These are phyloP conservation scores for Melanogrammus aeglefinus DNA, from an alignment of 2,797 vertebrate species.

Conservation along the genomic window DNA sequence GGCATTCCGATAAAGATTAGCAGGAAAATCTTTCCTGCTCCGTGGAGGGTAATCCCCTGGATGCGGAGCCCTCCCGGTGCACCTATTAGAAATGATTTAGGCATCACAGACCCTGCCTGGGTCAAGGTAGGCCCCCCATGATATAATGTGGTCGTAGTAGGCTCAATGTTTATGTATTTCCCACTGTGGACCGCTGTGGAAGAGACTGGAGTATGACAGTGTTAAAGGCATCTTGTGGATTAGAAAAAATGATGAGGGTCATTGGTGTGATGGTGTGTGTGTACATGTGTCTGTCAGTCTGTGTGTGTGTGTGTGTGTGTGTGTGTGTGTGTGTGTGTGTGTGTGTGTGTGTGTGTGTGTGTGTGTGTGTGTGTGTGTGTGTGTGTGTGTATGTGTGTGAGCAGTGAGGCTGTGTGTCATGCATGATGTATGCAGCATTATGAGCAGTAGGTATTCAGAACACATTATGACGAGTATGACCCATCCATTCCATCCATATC, in stretches of 20 bases:
- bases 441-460: too few species aligned
- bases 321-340: constrained; percentile 38
- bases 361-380: too few species aligned
- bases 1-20: constrained; percentile 78
- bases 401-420: too few species aligned
- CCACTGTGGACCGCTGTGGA: constrained; percentile 2
- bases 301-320: constrained; percentile 35
- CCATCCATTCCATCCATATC: neutral
- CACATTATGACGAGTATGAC: neutral
- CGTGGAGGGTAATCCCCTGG: constrained; percentile 70
- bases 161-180: constrained; percentile 53
- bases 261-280: constrained; percentile 30
- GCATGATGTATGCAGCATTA: too few species aligned
- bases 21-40: constrained; percentile 76
- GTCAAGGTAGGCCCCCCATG: constrained; percentile 62
- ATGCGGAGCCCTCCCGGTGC: constrained; percentile 48
- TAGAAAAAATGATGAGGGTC: constrained; percentile 59
- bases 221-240: constrained; percentile 63
- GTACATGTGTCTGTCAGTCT: constrained; percentile 37
- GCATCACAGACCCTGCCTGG: constrained; percentile 64
- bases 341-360: too few species aligned
- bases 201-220: constrained; percentile 41
- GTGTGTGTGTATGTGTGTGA: too few species aligned
- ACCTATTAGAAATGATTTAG: constrained; percentile 69
- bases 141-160: constrained; percentile 57